Evolutionary conservation across 2,113 vertebrate genomes (phyloP), one percentile per base, ranked within the genome.

Genomic region (Fregata magnificens): DNA sequence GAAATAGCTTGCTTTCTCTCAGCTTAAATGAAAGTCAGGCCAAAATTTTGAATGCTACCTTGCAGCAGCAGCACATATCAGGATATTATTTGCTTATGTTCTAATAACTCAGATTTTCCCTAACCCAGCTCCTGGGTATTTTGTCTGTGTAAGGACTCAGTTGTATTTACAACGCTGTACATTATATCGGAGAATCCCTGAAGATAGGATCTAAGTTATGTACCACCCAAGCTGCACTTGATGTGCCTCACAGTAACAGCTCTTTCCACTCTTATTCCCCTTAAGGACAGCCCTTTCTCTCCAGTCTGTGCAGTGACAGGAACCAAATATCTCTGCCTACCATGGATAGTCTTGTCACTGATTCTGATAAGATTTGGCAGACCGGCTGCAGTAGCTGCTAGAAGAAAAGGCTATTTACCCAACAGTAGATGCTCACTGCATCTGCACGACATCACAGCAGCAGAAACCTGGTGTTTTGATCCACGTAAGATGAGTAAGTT

Each of bases 341-440:
- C 13, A 26, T 6, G 7, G 34, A 45, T 5, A 82, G 65, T 67
- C 25, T 77, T 86, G 55, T 61, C 80, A 92, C 24, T 92, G 70
- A 65, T 86, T 92, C 21, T 86, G 90, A 53, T 88, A 95, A 88
- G 82, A 82, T 56, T 84, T 94, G 85, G 25, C 73, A 87, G 65
- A 42, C 61, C 85, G 29, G 42, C 18, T 88, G 63, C 21, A 83
- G 32, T 34, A 86, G 44, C 31, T 79, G n/a, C 44, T 89, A 25
- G 34, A 70, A 93, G 50, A 88, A 83, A 80, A 81, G 31, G 16
- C 24, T 77, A 17, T 76, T 79, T 91, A 42, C 34, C 11, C 40
- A 36, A 17, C 10, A 86, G 34, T 56, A 49, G 34, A 13, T 86
- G 29, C 11, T 49, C 63, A 24, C 28, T 61, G 10, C 45, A 47